phyloP scores from a whole-genome alignment of 2,113 vertebrate genomes.

The Vulpes lagopus region DNA sequence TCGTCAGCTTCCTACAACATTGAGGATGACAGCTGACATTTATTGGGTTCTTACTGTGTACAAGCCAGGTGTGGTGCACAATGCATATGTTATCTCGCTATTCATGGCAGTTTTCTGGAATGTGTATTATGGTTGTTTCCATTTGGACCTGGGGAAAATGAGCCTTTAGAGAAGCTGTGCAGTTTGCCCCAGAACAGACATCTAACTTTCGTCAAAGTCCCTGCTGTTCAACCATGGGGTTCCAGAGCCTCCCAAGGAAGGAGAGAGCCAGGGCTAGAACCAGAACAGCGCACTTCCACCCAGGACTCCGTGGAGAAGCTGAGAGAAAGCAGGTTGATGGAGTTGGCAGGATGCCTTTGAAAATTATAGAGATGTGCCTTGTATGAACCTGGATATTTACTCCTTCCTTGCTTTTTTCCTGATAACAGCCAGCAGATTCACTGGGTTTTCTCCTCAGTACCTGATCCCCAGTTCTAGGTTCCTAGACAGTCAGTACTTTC shows the following conservation, averaged over 20 bases:
- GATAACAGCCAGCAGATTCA: background rate
- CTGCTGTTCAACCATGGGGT: background rate
- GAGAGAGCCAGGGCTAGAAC: background rate
- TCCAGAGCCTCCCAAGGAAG: background rate
- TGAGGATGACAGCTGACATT: background rate
- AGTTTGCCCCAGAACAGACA: background rate
- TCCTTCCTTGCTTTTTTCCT: slow-evolving; percentile 13
- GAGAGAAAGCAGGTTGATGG: background rate
- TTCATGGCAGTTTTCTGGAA: background rate
- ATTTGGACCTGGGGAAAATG: background rate
- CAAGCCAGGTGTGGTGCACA: background rate
- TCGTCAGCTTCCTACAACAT: background rate
- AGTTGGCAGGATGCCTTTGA: background rate
- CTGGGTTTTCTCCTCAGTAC: background rate
- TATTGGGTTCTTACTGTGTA: background rate
- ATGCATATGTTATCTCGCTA: background rate
- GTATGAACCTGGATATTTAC: background rate
- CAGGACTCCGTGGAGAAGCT: background rate
- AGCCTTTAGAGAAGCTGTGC: background rate
- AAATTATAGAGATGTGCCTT: background rate
- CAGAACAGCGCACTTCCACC: background rate
- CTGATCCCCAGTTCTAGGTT: background rate
- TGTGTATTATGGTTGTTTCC: background rate
- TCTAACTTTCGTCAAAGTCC: background rate
- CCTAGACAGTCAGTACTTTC: background rate